Conservation (phyloP, 2,888 invertebrate species). For the Campopleginae sp. region DNA sequence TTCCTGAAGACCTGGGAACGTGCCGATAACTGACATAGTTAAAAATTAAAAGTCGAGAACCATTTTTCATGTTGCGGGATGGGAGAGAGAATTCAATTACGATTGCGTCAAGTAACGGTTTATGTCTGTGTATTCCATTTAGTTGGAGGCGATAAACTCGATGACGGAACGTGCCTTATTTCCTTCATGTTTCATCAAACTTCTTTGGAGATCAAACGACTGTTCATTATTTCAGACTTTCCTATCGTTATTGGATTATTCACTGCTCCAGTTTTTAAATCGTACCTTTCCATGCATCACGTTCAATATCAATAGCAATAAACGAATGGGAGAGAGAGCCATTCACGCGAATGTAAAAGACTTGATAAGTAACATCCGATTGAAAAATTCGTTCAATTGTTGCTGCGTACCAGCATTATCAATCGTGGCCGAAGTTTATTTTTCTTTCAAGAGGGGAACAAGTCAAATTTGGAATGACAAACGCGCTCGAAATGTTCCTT, state of each 20-base stretch:
- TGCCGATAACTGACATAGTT: too few species aligned
- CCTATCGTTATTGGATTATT: constrained; percentile 1
- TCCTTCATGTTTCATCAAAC: background rate
- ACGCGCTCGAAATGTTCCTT: background rate
- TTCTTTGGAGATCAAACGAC: background rate
- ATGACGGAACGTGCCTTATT: background rate
- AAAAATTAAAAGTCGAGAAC: background rate
- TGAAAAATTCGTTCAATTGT: background rate
- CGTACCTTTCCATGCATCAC: background rate
- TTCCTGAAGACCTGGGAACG: background rate
- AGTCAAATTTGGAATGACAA: background rate
- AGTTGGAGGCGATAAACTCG: constrained; percentile 9
- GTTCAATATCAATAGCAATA: background rate
- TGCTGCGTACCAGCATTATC: background rate
- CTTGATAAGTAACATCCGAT: background rate
- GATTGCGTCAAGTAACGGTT: background rate
- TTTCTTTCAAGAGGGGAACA: background rate
- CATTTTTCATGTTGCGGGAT: background rate
- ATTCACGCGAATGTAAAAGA: background rate
- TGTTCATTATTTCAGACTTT: background rate
- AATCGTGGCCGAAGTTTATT: background rate
- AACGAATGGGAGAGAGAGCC: background rate
- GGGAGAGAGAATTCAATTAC: background rate
- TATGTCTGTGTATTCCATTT: background rate
- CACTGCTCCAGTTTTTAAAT: background rate